phyloP scores from a whole-genome alignment of 1,140 invertebrate genomes.

The Lasioglossum albipes region DNA sequence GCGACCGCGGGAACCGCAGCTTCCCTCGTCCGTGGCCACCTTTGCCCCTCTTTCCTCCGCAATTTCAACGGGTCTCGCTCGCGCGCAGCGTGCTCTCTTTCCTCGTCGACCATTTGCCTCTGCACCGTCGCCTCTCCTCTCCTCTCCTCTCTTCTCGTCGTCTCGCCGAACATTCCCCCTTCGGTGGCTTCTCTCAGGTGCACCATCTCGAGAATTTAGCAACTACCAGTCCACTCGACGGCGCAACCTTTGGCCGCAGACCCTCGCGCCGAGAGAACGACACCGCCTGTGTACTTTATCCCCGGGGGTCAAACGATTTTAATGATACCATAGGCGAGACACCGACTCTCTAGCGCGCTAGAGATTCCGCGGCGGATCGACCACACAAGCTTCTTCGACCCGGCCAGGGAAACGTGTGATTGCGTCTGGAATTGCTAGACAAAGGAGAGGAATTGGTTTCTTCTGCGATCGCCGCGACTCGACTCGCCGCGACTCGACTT shows the following conservation, averaged over 20 bases:
- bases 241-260: conserved; percentile 48
- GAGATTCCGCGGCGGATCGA: conserved; percentile 6
- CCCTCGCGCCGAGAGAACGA: conserved; percentile 24
- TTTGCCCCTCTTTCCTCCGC: conserved; percentile 64
- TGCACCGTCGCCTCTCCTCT: not conserved
- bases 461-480: not conserved
- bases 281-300: conserved; percentile 46
- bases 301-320: conserved; percentile 47
- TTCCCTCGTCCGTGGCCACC: conserved; percentile 73
- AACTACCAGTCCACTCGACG: conserved; percentile 18
- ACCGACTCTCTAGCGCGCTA: not conserved
- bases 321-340: conserved; percentile 17
- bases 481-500: too few species aligned
- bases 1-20: conserved; percentile 77
- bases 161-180: not conserved
- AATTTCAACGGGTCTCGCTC: conserved; percentile 37
- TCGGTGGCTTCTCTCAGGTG: conserved; percentile 14
- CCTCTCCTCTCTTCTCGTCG: conserved; percentile 2
- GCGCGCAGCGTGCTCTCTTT: conserved; percentile 9
- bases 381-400: not conserved
- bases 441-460: not conserved
- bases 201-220: conserved; percentile 55
- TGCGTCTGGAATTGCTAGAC: not conserved
- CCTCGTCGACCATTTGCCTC: not conserved
- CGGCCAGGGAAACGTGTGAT: not conserved